These are phyloP conservation scores for Spodoptera exigua DNA, from an alignment of 2,888 invertebrate species.

Conservation along the genomic window DNA sequence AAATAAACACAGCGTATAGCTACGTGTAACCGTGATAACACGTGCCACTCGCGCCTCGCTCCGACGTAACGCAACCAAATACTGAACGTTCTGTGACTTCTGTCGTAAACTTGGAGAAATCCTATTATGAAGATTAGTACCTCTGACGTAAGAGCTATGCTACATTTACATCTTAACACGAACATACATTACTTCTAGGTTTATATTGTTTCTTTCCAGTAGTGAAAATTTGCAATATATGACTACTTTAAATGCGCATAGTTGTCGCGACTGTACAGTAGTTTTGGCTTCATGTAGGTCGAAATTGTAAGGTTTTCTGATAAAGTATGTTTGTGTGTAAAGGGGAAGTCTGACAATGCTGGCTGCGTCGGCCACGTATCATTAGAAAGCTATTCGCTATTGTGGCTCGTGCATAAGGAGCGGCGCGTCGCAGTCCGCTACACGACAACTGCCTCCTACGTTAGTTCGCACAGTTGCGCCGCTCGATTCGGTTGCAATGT, in stretches of 20 bases:
- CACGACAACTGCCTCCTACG: slow-evolving; percentile 69
- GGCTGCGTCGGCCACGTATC: slow-evolving; percentile 68
- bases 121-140: slow-evolving; percentile 67
- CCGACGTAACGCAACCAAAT: slow-evolving; percentile 61
- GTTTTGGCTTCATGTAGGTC: slow-evolving; percentile 42
- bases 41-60: slow-evolving; percentile 60
- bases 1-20: slow-evolving; percentile 56
- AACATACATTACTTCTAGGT: slow-evolving; percentile 24
- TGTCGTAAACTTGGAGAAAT: slow-evolving; percentile 65
- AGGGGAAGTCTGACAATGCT: slow-evolving; percentile 51
- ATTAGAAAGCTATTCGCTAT: slow-evolving; percentile 84
- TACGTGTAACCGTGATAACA: slow-evolving; percentile 64
- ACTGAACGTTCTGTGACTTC: slow-evolving; percentile 57
- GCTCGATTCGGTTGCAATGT: slow-evolving; percentile 84
- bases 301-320: slow-evolving; percentile 49
- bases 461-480: slow-evolving; percentile 66
- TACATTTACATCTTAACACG: slow-evolving; percentile 50
- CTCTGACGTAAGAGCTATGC: slow-evolving; percentile 60
- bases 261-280: slow-evolving; percentile 48
- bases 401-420: slow-evolving; percentile 72
- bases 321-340: slow-evolving; percentile 54
- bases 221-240: slow-evolving; percentile 21
- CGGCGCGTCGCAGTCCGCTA: slow-evolving; percentile 66
- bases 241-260: slow-evolving; percentile 38
- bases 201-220: slow-evolving; percentile 10